phyloP scores from a whole-genome alignment of 2,888 invertebrate species.

The Criorhina ranunculi region DNA sequence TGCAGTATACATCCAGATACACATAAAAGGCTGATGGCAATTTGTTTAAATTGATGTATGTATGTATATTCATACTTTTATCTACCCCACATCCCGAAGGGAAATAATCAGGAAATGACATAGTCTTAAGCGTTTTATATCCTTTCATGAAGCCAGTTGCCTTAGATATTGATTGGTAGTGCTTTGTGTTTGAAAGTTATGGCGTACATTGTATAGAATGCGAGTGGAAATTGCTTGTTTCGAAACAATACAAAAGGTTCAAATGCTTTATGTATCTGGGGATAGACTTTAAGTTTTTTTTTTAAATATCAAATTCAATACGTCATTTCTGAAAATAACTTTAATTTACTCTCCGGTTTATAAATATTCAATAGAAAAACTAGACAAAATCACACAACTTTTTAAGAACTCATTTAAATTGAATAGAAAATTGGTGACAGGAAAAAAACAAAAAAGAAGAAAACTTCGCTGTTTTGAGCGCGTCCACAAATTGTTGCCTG shows the following conservation, averaged over 20 bases:
- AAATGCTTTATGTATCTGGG: too few species aligned
- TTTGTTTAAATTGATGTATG: slow-evolving; percentile 62
- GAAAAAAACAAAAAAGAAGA: background rate
- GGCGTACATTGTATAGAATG: background rate
- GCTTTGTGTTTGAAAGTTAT: background rate
- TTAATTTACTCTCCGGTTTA: too few species aligned
- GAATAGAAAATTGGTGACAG: background rate
- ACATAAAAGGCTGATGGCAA: slow-evolving; percentile 60
- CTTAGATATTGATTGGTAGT: background rate
- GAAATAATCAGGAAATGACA: slow-evolving; percentile 62
- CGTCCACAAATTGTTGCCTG: background rate
- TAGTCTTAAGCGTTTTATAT: slow-evolving; percentile 49
- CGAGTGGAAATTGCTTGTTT: background rate
- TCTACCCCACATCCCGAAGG: slow-evolving; percentile 24
- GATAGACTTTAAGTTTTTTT: too few species aligned
- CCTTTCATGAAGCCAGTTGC: background rate
- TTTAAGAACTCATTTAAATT: background rate
- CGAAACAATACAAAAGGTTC: background rate
- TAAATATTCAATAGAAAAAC: too few species aligned
- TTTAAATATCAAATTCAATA: too few species aligned
- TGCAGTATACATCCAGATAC: slow-evolving; percentile 15
- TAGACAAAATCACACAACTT: too few species aligned
- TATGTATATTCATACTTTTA: slow-evolving; percentile 53
- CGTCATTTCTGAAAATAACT: too few species aligned
- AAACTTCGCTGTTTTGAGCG: background rate